Evolutionary conservation across 1,140 invertebrate genomes (phyloP).

Genomic region (Apis cerana): DNA sequence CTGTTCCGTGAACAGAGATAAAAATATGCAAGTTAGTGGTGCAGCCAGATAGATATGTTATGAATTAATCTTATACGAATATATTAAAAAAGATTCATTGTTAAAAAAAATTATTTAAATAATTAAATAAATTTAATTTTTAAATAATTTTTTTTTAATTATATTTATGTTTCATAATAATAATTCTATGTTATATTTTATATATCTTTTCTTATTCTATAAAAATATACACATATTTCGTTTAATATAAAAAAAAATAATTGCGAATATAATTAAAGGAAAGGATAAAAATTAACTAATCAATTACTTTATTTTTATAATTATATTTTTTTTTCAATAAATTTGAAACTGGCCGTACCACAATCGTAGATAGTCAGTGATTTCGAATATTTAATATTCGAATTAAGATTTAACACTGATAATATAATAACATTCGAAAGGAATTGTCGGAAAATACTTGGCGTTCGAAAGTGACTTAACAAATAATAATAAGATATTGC

Average conservation of each 20-base stretch:
- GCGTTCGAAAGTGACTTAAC: slow-evolving; percentile 38
- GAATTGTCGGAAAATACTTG: slow-evolving; percentile 30
- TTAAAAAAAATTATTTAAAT: background rate
- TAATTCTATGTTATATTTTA: background rate
- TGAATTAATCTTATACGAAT: background rate
- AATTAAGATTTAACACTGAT: background rate
- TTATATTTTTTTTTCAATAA: background rate
- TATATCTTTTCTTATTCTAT: background rate
- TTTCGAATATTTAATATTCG: slow-evolving; percentile 10
- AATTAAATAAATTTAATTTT: background rate
- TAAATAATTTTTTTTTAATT: background rate
- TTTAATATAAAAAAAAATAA: background rate
- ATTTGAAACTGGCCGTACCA: slow-evolving; percentile 10
- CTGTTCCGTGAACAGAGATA: slow-evolving; percentile 25
- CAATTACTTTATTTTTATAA: background rate
- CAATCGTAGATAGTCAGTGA: background rate
- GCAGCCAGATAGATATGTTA: slow-evolving; percentile 30
- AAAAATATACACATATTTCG: background rate
- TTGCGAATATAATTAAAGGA: background rate
- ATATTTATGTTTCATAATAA: background rate
- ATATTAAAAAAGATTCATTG: background rate
- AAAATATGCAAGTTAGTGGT: slow-evolving; percentile 10
- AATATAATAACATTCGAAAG: slow-evolving; percentile 11
- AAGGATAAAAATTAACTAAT: background rate
- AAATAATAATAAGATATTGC: slow-evolving; percentile 10